These are phyloP conservation scores for Callocephalon fimbriatum DNA, from an alignment of 2,113 vertebrate species.

Conservation along the genomic window DNA sequence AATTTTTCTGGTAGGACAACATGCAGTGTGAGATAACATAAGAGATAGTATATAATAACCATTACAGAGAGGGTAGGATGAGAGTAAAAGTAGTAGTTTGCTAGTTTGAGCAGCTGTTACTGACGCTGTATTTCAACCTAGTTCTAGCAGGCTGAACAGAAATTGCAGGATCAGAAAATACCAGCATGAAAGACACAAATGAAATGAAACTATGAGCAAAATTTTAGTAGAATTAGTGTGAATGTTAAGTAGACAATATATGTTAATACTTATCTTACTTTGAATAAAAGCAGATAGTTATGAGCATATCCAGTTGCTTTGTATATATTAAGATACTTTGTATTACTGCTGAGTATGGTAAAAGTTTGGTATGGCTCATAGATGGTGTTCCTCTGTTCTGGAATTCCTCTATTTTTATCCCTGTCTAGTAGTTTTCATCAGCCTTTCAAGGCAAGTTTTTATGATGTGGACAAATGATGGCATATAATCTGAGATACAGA, in stretches of 20 bases:
- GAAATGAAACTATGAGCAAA: neutral
- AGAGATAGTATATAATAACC: neutral
- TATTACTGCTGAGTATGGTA: neutral
- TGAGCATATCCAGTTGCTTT: neutral
- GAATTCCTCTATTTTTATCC: neutral
- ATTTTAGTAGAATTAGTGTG: neutral
- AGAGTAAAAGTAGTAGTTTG: neutral
- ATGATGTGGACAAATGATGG: neutral
- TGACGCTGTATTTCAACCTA: neutral
- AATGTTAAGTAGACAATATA: neutral
- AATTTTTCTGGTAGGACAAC: neutral
- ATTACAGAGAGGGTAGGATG: neutral
- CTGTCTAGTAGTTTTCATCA: neutral
- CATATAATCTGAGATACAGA: neutral
- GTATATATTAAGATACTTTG: neutral
- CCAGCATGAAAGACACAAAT: neutral
- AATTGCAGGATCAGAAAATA: neutral
- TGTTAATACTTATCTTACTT: neutral
- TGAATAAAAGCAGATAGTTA: neutral
- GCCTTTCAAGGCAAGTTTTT: neutral
- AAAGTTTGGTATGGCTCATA: neutral
- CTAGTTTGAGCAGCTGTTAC: neutral
- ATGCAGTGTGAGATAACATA: neutral
- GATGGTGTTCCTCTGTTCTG: neutral
- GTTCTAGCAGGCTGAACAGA: neutral